phyloP scores from a whole-genome alignment of 2,797 vertebrate species.

The Peromyscus eremicus region DNA sequence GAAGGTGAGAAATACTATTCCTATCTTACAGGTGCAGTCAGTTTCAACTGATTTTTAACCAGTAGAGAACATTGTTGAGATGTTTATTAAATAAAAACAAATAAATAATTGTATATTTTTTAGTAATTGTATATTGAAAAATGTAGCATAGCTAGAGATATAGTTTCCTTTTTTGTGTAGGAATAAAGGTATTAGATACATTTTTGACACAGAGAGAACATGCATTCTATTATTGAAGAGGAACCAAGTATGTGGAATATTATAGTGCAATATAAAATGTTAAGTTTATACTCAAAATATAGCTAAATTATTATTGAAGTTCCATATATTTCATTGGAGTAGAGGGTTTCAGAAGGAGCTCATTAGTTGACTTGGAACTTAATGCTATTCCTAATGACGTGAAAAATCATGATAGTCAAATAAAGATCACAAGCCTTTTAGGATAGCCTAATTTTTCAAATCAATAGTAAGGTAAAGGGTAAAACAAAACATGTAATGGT shows the following conservation, averaged over 20 bases:
- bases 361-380: background rate
- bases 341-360: background rate
- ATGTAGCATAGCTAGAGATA: background rate
- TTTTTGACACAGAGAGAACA: background rate
- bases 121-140: constrained; percentile 7
- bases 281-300: background rate
- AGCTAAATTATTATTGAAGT: constrained; percentile 26
- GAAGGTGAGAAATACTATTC: background rate
- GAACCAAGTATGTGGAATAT: background rate
- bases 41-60: background rate
- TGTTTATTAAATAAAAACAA: background rate
- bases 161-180: constrained; percentile 42
- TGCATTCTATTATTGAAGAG: background rate
- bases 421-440: constrained; percentile 43
- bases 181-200: background rate
- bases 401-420: constrained; percentile 57
- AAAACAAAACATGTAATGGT: constrained; percentile 25
- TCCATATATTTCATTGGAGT: background rate
- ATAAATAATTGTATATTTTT: background rate
- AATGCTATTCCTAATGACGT: background rate
- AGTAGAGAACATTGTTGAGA: constrained; percentile 13
- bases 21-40: background rate
- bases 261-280: background rate
- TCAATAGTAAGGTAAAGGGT: constrained; percentile 50
- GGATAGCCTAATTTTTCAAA: constrained; percentile 19